phyloP scores from a whole-genome alignment of 2,888 invertebrate genomes.

The Selenia dentaria region DNA sequence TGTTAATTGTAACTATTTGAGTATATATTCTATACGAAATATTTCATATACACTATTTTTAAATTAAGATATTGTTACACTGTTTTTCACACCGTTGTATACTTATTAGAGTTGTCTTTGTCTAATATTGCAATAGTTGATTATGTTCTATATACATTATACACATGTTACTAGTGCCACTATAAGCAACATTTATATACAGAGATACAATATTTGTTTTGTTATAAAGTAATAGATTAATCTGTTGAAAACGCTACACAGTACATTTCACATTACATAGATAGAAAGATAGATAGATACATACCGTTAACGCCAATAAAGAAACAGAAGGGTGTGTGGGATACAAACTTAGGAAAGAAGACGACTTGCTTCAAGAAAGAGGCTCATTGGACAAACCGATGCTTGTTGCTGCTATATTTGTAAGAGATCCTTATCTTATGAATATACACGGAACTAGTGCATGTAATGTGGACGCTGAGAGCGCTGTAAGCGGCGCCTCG shows the following conservation, averaged over 20 bases:
- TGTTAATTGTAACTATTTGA: conserved; percentile 62
- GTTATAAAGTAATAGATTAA: conserved; percentile 77
- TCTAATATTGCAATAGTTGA: conserved; percentile 66
- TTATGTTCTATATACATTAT: conserved; percentile 72
- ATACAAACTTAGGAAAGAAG: conserved; percentile 54
- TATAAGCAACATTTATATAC: conserved; percentile 62
- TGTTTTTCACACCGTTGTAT: conserved; percentile 67
- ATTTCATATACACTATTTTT: conserved; percentile 79
- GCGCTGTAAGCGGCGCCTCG: conserved; percentile 5
- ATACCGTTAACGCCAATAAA: conserved; percentile 3
- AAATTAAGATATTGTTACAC: conserved; percentile 75
- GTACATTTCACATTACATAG: neutral
- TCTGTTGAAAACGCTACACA: conserved; percentile 65
- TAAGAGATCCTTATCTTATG: conserved; percentile 56
- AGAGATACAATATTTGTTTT: conserved; percentile 65
- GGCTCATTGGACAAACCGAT: conserved; percentile 64
- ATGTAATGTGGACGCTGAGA: conserved; percentile 38
- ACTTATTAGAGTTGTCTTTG: conserved; percentile 54
- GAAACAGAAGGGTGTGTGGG: conserved; percentile 67
- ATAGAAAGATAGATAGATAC: conserved; percentile 32
- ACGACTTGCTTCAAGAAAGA: conserved; percentile 66
- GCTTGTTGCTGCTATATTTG: conserved; percentile 59
- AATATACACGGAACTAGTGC: conserved; percentile 57
- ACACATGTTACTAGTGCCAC: conserved; percentile 67
- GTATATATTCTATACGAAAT: conserved; percentile 62